Evolutionary conservation across 1,140 invertebrate species (phyloP).

Genomic region (Zaprionus ornatus): DNA sequence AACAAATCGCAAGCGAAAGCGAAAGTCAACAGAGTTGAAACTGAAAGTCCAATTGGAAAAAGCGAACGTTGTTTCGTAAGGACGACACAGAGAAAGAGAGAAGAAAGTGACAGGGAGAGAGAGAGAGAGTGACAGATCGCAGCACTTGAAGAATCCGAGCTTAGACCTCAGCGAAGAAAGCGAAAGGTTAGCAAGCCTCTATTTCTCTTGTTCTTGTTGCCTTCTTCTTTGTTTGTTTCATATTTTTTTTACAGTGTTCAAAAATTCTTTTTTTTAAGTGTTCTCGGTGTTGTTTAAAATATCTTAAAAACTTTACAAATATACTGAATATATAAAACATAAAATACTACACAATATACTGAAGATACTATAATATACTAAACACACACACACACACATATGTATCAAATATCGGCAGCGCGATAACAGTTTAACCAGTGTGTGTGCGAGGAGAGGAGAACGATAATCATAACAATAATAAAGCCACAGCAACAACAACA

Average conservation of each 20-base stretch:
- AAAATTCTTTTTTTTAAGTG: constrained; percentile 36
- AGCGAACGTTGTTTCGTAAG: constrained; percentile 21
- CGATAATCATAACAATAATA: constrained; percentile 11
- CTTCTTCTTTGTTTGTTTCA: neutral
- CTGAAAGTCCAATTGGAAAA: constrained; percentile 2
- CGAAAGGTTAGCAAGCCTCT: constrained; percentile 21
- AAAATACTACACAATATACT: neutral
- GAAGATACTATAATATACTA: neutral
- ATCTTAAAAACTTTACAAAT: neutral
- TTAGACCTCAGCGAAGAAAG: neutral
- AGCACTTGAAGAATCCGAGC: neutral
- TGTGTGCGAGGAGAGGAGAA: constrained; percentile 8
- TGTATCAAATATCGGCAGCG: constrained; percentile 3
- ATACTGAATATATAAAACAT: neutral
- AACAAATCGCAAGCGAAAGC: neutral
- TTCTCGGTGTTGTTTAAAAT: constrained; percentile 19
- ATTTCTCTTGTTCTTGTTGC: neutral
- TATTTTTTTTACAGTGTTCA: constrained; percentile 31
- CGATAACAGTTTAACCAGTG: constrained; percentile 30
- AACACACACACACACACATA: neutral
- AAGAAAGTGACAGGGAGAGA: neutral
- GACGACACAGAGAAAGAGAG: neutral
- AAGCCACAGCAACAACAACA: constrained; percentile 6
- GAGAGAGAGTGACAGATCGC: neutral
- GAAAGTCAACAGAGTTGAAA: neutral